A percentile compares a stretch with the other conserved stretches of the same genome.
Evolutionary conservation across 35 echinoderm and acorn worm species (phyloP).

Genomic region (Holothuria glaberrima): DNA sequence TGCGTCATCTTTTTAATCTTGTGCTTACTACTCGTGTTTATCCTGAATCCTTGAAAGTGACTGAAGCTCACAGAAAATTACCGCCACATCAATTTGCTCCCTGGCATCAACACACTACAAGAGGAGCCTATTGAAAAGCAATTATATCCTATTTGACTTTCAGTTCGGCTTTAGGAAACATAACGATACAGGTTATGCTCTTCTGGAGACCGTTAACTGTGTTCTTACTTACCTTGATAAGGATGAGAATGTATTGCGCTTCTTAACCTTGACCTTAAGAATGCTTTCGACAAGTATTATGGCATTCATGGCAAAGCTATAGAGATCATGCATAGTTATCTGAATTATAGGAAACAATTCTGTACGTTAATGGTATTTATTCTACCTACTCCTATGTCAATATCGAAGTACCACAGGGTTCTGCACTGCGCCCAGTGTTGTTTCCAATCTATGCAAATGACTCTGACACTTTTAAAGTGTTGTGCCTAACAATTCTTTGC

Average conservation of each 20-base stretch:
- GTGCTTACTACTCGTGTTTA: no score
- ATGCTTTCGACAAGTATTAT: background rate
- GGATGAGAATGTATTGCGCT: background rate
- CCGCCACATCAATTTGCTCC: background rate
- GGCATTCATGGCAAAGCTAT: background rate
- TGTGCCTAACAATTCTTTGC: no score
- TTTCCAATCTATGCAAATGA: no score
- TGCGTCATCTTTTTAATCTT: background rate
- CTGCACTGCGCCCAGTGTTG: background rate
- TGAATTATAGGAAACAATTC: background rate
- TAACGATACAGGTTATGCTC: background rate
- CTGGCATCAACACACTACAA: background rate
- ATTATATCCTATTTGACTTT: background rate
- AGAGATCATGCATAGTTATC: background rate
- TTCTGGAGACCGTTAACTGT: background rate
- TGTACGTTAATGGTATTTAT: no score
- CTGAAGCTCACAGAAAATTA: background rate
- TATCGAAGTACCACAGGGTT: no score
- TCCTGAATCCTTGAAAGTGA: background rate
- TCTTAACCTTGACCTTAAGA: conserved; percentile 8
- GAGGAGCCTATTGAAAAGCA: background rate
- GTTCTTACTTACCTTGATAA: background rate
- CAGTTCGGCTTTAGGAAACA: background rate
- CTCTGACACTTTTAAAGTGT: no score
- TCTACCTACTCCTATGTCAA: no score